Base-by-base conservation (phyloP, 1,140 invertebrate genomes). In the Olivierus martensii region DNA sequence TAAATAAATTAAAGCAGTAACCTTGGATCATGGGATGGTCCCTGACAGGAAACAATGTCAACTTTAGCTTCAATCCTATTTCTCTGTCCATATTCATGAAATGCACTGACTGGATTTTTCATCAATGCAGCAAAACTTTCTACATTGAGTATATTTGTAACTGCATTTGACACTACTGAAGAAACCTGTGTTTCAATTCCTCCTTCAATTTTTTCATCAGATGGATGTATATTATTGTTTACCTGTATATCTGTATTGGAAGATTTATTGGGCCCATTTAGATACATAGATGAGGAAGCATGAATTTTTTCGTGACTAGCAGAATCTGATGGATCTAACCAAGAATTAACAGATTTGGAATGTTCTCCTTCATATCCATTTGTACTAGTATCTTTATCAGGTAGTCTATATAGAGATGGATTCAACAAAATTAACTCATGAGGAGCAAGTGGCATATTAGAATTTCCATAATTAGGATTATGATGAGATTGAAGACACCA, bases 81-180 rank as follows among this genome's bases (percentile, higher is more conserved):
- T 17, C 66, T 65, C 60, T 72, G 71, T 9, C 68, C 70, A 63
- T 70, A 72, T 55, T 72, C 71, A 63, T 70, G 68, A 17, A 72
- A 59, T 17, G 71, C 70, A 62, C 69, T 71, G n/a, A 72, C 65
- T 43, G 71, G 68, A 58, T 71, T 71, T 59, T 72, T 72, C 56
- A 70, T 70, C 11, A 72, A 49, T 17, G 66, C 67, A 18, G 67
- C 66, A 63, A 71, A 72, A 55, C 64, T 70, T 46, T 70, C 67
- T 47, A 54, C 57, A 44, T 63, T 63, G 11, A 58, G 52, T 22
- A 54, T 53, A 44, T 56, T 51, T 35, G 44, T 21, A 38, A 56
- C n/a, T 54, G 19, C 21, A 45, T n/a, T 51, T 4, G 45, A 28
- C 22, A 51, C 50, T 51, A 11, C 12, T 5, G n/a, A 10, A 7